Percentiles rank a stretch among this genome's conserved stretches.
Conservation (phyloP, 2,888 invertebrate genomes). For the Catonia carolina region DNA sequence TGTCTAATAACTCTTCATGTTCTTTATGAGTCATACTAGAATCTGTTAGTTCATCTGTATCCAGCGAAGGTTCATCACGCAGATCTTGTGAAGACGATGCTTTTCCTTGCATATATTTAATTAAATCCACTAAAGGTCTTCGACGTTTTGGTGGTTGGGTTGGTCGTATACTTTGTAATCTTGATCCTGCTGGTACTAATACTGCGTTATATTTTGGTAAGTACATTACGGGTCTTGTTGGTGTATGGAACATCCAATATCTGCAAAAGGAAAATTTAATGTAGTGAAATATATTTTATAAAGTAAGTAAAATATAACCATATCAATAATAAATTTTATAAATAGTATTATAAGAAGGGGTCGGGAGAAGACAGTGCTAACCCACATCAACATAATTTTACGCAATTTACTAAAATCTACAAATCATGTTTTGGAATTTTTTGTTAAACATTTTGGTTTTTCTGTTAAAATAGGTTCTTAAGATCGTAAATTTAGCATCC, state of each 20-base stretch:
- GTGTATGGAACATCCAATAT: slow-evolving; percentile 24
- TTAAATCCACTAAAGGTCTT: slow-evolving; percentile 14
- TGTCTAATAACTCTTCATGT: background rate
- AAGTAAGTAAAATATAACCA: too few relatives aligned
- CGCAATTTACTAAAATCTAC: too few relatives aligned
- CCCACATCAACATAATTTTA: too few relatives aligned
- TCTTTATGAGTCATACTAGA: slow-evolving; percentile 4
- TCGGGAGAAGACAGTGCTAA: too few relatives aligned
- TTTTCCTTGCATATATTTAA: slow-evolving; percentile 5
- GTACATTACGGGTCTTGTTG: slow-evolving; percentile 37
- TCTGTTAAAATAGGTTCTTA: too few relatives aligned
- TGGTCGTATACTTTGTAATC: slow-evolving; percentile 5
- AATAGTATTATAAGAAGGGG: too few relatives aligned
- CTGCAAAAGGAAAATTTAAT: slow-evolving; percentile 18
- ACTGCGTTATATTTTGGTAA: slow-evolving; percentile 30
- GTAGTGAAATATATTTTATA: background rate
- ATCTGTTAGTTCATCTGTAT: too few relatives aligned
- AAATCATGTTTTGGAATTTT: too few relatives aligned
- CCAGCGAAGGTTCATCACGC: too few relatives aligned
- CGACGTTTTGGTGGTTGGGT: slow-evolving; percentile 19
- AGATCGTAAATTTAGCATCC: too few relatives aligned
- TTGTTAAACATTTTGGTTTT: too few relatives aligned
- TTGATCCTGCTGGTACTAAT: slow-evolving; percentile 27
- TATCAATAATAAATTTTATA: too few relatives aligned
- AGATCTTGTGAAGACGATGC: background rate